Base-by-base conservation (phyloP, 1,140 invertebrate species). In the Ceratoteleas bidentatus region DNA sequence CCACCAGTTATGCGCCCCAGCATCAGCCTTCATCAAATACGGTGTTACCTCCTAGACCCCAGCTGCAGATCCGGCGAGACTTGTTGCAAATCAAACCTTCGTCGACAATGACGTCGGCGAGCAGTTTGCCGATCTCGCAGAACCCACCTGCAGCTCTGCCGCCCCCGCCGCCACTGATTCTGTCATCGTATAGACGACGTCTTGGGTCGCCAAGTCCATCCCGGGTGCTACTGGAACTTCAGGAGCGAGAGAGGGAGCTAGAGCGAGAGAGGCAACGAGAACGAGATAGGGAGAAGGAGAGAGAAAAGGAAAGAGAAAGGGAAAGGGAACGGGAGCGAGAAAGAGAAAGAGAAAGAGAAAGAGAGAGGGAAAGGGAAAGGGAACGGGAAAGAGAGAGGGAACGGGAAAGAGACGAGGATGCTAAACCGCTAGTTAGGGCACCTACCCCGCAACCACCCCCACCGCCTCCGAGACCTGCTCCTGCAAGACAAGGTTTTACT, bases 21-120 rank as follows among this genome's bases (percentile, higher is more conserved):
- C 77, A 68, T 8, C 54, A 82, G 14, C 54, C 72, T 3, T 45
- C 69, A 10, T 43, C 68, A 88, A 83, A 88, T 68, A 77, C 90
- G 86, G 85, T 86, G 89, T 13, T 91, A 53, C 91, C 89, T 11
- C 90, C 92, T 54, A 88, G 93, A 70, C 94, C 94, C 0, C 93
- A 94, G 73, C 84, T 96, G 32, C 95, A 96, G 82, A 95, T 96
- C 16, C 92, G 95, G 38, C 91, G 95, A 86, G 95, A 96, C 83
- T 89, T 96, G 16, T 92, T 95, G 66, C 94, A 94, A 79, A 90
- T 91, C 58, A 91, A 92, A 57, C 87, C 93, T 57, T 90, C 92
- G 2, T 87, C 88, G 9, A 92, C 91, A 6, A 89, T 92, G 10
- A 93, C 91, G 10, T 91, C 89, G 24, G 84, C 83, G 36, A 72